phyloP scores from a whole-genome alignment of 2,113 vertebrate genomes.

The Percopsis transmontana region DNA sequence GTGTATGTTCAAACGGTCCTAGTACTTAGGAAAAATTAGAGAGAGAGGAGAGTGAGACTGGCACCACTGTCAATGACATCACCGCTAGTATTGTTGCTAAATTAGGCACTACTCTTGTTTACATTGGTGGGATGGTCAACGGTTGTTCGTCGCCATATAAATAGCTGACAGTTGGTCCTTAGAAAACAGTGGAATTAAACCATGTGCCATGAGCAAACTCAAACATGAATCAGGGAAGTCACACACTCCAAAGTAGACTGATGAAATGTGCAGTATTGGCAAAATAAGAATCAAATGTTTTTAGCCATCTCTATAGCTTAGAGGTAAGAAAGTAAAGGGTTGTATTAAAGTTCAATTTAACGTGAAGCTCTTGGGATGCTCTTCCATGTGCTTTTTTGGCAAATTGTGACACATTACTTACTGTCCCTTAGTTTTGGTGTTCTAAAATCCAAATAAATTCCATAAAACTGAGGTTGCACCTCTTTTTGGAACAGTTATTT shows the following conservation, averaged over 20 bases:
- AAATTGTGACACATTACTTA: too few species aligned
- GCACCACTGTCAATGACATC: slow-evolving; percentile 42
- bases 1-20: slow-evolving; percentile 21
- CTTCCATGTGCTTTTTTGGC: too few species aligned
- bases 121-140: slow-evolving; percentile 58
- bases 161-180: slow-evolving; percentile 60
- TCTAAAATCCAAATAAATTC: too few species aligned
- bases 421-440: too few species aligned
- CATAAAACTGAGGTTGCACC: too few species aligned
- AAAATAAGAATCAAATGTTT: not conserved
- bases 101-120: slow-evolving; percentile 59
- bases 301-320: too few species aligned
- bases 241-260: slow-evolving; percentile 32
- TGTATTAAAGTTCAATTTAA: too few species aligned
- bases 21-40: slow-evolving; percentile 10
- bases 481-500: too few species aligned
- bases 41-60: slow-evolving; percentile 36
- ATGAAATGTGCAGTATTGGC: slow-evolving; percentile 37
- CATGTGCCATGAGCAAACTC: slow-evolving; percentile 36
- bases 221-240: slow-evolving; percentile 47
- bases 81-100: slow-evolving; percentile 48
- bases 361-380: too few species aligned
- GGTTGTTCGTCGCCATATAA: slow-evolving; percentile 46
- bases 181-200: slow-evolving; percentile 53
- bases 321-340: too few species aligned